Evolutionary conservation across 2,113 vertebrate species (phyloP).

Genomic region (Orycteropus afer): DNA sequence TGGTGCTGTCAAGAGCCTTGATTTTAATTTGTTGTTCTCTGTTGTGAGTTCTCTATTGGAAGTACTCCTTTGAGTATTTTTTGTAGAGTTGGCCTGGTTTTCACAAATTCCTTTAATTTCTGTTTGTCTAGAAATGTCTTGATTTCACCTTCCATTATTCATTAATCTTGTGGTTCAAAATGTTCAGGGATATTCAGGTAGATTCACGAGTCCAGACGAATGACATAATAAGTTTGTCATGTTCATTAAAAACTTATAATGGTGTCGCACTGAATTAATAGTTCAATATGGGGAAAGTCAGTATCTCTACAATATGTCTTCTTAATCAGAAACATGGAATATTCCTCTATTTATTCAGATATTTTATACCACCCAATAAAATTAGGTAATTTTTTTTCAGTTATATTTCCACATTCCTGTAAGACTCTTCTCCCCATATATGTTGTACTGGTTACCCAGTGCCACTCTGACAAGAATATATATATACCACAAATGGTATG

Average conservation of each 20-base stretch:
- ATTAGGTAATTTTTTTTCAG: conserved; percentile 39
- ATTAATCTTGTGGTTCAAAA: conserved; percentile 59
- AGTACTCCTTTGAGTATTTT: too few species aligned
- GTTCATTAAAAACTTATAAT: neutral
- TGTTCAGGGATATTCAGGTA: conserved; percentile 18
- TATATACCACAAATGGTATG: too few species aligned
- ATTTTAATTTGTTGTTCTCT: too few species aligned
- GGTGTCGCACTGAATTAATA: neutral
- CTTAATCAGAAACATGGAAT: neutral
- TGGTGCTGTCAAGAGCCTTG: too few species aligned
- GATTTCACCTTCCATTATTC: neutral
- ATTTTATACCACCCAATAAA: conserved; percentile 16
- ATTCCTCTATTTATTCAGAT: neutral
- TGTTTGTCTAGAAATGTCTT: too few species aligned
- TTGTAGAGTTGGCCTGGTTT: too few species aligned
- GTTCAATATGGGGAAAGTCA: conserved; percentile 3
- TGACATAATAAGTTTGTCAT: neutral
- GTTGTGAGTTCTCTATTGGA: too few species aligned
- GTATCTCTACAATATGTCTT: neutral
- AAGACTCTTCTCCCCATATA: neutral
- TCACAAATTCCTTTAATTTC: too few species aligned
- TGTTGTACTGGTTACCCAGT: too few species aligned
- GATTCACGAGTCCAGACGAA: conserved; percentile 23
- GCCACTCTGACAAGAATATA: too few species aligned
- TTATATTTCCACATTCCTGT: neutral